These are phyloP conservation scores for Cettia cetti DNA, from an alignment of 2,113 vertebrate species.

Conservation along the genomic window DNA sequence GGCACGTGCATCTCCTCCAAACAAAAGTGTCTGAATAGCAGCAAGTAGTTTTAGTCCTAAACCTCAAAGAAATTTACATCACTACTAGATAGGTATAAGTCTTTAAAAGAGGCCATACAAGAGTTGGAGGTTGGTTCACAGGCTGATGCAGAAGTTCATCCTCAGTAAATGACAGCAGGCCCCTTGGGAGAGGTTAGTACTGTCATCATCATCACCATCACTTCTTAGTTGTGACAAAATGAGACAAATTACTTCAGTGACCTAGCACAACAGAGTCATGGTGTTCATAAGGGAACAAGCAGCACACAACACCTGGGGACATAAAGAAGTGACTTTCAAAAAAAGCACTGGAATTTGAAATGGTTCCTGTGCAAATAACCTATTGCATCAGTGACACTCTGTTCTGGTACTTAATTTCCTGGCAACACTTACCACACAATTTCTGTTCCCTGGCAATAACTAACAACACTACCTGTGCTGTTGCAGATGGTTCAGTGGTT, in stretches of 20 bases:
- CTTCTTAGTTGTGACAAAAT: not conserved
- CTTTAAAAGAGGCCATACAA: not conserved
- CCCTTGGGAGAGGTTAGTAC: not conserved
- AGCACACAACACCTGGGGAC: not conserved
- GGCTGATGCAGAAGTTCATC: not conserved
- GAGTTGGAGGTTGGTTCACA: not conserved
- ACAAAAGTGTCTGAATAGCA: not conserved
- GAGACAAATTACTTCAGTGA: not conserved
- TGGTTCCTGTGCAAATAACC: not conserved
- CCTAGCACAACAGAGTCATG: not conserved
- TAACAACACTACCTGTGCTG: slow-evolving; percentile 33
- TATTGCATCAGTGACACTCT: not conserved
- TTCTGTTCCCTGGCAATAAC: slow-evolving; percentile 1
- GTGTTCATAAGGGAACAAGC: not conserved
- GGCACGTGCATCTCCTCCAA: not conserved
- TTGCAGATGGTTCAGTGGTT: not conserved
- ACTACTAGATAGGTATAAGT: not conserved
- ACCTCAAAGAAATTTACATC: not conserved
- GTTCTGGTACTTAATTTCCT: slow-evolving; percentile 20
- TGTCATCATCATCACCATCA: not conserved
- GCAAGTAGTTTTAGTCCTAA: not conserved
- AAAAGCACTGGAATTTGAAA: not conserved
- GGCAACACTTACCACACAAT: not conserved
- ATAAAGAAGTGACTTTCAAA: not conserved
- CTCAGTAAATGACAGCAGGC: not conserved